Percentiles rank a stretch among this genome's conserved stretches.
phyloP scores from a whole-genome alignment of 2,888 invertebrate genomes.

The Macrophya alboannulata region DNA sequence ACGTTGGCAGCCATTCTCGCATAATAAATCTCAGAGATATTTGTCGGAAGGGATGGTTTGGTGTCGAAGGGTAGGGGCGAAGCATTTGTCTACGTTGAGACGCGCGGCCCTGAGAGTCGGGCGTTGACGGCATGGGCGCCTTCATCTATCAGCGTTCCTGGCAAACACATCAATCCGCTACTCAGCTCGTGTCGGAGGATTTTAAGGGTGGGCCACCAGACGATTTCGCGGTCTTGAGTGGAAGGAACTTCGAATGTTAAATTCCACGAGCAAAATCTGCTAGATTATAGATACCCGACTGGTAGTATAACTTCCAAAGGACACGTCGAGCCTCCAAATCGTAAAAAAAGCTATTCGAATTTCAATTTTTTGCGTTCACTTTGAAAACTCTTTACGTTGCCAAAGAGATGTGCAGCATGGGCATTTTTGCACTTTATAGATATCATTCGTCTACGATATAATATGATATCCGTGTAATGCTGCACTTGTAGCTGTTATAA shows the following conservation, averaged over 20 bases:
- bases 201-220: constrained; percentile 67
- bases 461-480: not conserved
- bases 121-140: constrained; percentile 73
- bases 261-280: constrained; percentile 13
- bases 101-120: constrained; percentile 65
- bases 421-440: not conserved
- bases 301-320: not conserved
- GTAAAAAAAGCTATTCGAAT: not conserved
- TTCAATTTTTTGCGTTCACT: no score
- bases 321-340: not conserved
- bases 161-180: constrained; percentile 76
- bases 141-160: constrained; percentile 76
- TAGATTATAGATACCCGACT: not conserved
- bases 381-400: not conserved
- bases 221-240: constrained; percentile 24
- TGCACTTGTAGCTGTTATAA: not conserved
- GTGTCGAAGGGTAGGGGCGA: constrained; percentile 57
- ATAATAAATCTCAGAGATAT: constrained; percentile 78
- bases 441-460: not conserved
- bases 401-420: not conserved
- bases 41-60: constrained; percentile 67
- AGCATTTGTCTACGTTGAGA: constrained; percentile 76
- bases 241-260: constrained; percentile 14
- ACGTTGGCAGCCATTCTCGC: constrained; percentile 65
- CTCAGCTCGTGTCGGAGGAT: constrained; percentile 71